Base-by-base conservation (phyloP, 1,140 invertebrate species). In the Drosophila persimilis region DNA sequence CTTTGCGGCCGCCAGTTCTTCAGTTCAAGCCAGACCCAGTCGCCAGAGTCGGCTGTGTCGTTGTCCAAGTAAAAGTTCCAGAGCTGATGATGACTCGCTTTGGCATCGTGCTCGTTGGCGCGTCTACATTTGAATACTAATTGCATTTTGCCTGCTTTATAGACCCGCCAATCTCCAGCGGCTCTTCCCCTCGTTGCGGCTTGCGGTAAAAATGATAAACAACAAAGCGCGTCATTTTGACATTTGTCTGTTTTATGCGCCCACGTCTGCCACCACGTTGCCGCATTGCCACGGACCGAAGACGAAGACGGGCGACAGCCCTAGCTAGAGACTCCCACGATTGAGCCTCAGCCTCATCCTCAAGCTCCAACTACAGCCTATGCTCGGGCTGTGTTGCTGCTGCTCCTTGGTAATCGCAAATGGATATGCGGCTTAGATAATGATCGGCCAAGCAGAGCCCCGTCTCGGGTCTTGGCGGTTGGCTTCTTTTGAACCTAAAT, bases 171-270 rank as follows among this genome's bases (percentile, higher is more conserved):
- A 39, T 39, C 35, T 39, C 35, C 35, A 39, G 35, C 35, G 35
- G 3, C 35, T 13, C 35, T 9, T 39, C 0, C 53, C 54, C 31
- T 48, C 39, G 11, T 17, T 48, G 51, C 45, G 20, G 15, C 54
- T 76, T 78, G 83, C 83, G 83, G 83, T 83, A 88, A 88, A 88
- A 88, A 88, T 88, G 83, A 88, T 88, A 83, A 88, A 88, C 83
- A 89, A 88, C 83, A 88, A 88, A 88, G 83, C 78, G 83, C 83
- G 78, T 89, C 83, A 88, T 77, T 89, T 88, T 88, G 83, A 88
- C 78, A 88, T 88, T 88, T 88, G 78, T 73, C 81, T 85, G 83
- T 60, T 74, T 80, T 62, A 77, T 80, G 80, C 81, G 83, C 77
- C 83, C 83, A 85, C 81, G 65, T 81, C 35, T 81, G 77, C 71